These are phyloP conservation scores for Lithophane socia DNA, from an alignment of 2,888 invertebrate species.

Conservation along the genomic window DNA sequence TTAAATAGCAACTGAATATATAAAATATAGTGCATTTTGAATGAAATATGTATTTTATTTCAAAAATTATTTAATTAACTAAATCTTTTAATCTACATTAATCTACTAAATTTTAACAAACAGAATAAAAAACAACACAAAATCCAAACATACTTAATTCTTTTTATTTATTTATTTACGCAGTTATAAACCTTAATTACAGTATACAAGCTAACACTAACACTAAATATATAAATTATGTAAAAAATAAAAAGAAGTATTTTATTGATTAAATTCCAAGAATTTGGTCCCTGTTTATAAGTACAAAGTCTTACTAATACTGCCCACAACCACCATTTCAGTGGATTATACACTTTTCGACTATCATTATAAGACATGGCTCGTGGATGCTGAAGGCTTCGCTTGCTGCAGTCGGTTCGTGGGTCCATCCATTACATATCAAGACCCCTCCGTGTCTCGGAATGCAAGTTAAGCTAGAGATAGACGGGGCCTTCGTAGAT, in stretches of 20 bases:
- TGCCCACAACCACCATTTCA: too few species aligned
- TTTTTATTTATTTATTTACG: too few species aligned
- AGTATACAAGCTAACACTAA: too few species aligned
- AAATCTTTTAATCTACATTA: too few species aligned
- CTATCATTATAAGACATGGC: not conserved
- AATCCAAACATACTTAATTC: too few species aligned
- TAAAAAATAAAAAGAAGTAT: constrained; percentile 1
- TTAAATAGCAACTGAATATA: constrained; percentile 78
- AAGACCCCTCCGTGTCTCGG: not conserved
- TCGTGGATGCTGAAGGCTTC: too few species aligned
- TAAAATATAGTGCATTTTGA: constrained; percentile 84
- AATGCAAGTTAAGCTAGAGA: not conserved
- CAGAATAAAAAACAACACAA: too few species aligned
- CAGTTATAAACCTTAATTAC: too few species aligned
- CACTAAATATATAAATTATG: too few species aligned
- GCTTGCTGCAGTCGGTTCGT: not conserved
- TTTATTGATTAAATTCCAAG: constrained; percentile 47
- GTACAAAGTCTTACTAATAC: not conserved
- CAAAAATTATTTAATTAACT: too few species aligned
- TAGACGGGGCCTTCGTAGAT: not conserved
- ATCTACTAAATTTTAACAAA: too few species aligned
- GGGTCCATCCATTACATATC: not conserved
- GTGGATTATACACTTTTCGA: too few species aligned
- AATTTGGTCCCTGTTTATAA: not conserved
- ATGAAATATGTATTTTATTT: constrained; percentile 61